Base-by-base conservation (phyloP, 2,888 invertebrate genomes). In the Drosophila mettleri region DNA sequence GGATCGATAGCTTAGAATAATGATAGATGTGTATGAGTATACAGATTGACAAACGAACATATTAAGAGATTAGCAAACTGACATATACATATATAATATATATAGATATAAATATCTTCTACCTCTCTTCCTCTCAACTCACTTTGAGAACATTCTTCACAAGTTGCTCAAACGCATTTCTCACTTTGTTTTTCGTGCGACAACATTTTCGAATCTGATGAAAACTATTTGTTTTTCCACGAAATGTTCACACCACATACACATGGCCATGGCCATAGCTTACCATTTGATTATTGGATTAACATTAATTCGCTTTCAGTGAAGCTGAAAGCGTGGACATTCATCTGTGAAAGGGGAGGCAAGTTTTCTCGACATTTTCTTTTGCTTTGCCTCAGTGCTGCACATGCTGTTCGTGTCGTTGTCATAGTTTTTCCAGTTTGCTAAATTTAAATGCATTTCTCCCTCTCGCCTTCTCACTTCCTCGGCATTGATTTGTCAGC, bases 401-500 rank as follows among this genome's bases (percentile, higher is more conserved):
- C 62, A 62, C 49, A 22, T 69, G 51, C 34, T 55, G 38, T 52
- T 71, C 57, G 46, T 54, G 48, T 53, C 58, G 45, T 46, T 71
- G 45, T 73, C 60, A 48, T 38, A n/a, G 73, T 58, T 67, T 53
- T 62, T 54, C 34, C 54, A 61, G 57, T 53, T 83, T 77, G 87
- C 81, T 81, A 77, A 80, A 83, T 63, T 80, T 84, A 81, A 86
- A 86, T 77, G 66, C 53, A 7, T n/a, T 7, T 34, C 14, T 33
- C 8, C 3, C n/a, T 5, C n/a, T 33, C 9, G 1, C 22, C 20
- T 8, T n/a, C 27, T 14, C 2, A 8, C 18, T 14, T 5, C 16
- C 18, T 18, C 51, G 57, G 48, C 82, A 82, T 82, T 87, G 88
- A 87, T 87, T 87, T 82, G 85, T 87, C 81, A 81, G 78, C 87